Conservation (phyloP, 1,140 invertebrate species). For the Drosophila saltans region DNA sequence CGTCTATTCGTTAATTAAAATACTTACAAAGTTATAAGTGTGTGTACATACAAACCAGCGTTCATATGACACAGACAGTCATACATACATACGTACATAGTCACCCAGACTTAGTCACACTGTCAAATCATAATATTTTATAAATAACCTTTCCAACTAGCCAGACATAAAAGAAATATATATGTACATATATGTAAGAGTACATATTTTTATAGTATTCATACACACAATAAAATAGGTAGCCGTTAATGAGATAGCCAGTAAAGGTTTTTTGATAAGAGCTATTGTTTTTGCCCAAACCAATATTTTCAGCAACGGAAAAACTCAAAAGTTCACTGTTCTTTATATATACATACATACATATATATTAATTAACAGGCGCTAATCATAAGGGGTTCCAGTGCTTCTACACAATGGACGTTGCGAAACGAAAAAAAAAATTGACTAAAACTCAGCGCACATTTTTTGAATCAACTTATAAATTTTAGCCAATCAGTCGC, state of each 20-base stretch:
- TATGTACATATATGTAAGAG: not conserved
- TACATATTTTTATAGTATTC: not conserved
- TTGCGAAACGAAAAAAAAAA: not conserved
- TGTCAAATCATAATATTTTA: constrained; percentile 4
- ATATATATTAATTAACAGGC: not conserved
- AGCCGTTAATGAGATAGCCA: not conserved
- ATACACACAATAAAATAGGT: constrained; percentile 2
- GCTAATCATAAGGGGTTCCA: not conserved
- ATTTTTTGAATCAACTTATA: too few relatives aligned
- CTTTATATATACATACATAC: not conserved
- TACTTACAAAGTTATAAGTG: constrained; percentile 10
- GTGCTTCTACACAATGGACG: not conserved
- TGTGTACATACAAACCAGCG: not conserved
- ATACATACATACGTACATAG: constrained; percentile 13
- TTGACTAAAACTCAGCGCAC: too few relatives aligned
- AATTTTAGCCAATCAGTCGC: too few relatives aligned
- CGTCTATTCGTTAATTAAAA: constrained; percentile 6
- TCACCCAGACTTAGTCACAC: not conserved
- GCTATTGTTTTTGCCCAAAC: not conserved
- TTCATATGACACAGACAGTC: not conserved
- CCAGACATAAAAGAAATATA: not conserved
- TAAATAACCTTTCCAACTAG: constrained; percentile 2
- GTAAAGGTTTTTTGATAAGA: constrained; percentile 5
- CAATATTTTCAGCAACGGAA: not conserved
- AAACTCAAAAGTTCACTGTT: not conserved